Conservation (phyloP, 2,113 vertebrate species). For the Chamaea fasciata region DNA sequence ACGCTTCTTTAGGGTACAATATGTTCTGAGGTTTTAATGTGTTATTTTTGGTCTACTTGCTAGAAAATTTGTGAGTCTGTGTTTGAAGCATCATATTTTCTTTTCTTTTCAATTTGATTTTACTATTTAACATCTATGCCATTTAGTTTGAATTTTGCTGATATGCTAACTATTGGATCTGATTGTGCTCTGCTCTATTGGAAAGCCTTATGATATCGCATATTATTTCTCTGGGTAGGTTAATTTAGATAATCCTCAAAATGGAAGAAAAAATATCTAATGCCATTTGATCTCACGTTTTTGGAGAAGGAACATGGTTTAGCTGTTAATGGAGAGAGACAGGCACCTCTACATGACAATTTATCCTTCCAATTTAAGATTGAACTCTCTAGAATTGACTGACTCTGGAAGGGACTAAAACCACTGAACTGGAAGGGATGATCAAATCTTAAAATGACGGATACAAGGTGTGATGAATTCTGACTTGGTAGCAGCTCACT, state of each 20-base stretch:
- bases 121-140: background rate
- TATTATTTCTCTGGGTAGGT: background rate
- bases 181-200: background rate
- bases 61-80: background rate
- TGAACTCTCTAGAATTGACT: background rate
- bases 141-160: background rate
- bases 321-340: background rate
- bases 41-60: background rate
- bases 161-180: background rate
- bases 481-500: background rate
- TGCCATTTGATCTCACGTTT: background rate
- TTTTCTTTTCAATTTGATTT: background rate
- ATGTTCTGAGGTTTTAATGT: background rate
- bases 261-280: background rate
- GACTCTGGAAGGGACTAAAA: background rate
- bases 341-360: background rate
- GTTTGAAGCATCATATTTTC: background rate
- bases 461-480: background rate
- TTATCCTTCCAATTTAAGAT: background rate
- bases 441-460: background rate
- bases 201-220: background rate
- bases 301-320: background rate
- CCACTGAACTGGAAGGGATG: background rate
- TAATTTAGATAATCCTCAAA: background rate
- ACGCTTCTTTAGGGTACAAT: background rate